These are phyloP conservation scores for Pangasianodon hypophthalmus DNA, from an alignment of 2,113 vertebrate genomes.

Conservation along the genomic window DNA sequence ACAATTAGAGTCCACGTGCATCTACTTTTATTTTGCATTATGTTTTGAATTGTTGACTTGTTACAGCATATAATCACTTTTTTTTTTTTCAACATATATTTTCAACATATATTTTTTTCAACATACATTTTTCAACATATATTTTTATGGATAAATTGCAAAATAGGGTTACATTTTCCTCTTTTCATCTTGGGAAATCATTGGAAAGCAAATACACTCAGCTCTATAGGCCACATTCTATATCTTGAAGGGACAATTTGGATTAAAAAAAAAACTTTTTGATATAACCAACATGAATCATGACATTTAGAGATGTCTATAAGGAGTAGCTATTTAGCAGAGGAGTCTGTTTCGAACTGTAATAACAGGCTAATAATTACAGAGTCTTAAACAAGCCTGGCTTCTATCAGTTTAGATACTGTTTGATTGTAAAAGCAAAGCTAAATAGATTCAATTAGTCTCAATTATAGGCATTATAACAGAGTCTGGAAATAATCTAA, in stretches of 20 bases:
- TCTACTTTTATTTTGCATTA: not conserved
- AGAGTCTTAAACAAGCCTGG: constrained; percentile 17
- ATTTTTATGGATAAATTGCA: not conserved
- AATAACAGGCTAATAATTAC: constrained; percentile 37
- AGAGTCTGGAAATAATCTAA: constrained; percentile 55
- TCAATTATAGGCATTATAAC: constrained; percentile 24
- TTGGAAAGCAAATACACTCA: not conserved
- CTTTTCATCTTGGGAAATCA: not conserved
- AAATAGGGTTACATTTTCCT: not conserved
- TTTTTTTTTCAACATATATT: too few species aligned
- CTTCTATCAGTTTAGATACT: constrained; percentile 36
- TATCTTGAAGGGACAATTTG: not conserved
- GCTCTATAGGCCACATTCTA: not conserved
- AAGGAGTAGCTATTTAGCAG: constrained; percentile 16
- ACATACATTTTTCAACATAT: not conserved
- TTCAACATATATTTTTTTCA: not conserved
- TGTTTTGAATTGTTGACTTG: not conserved
- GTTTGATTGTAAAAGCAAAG: constrained; percentile 37
- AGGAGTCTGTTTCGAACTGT: constrained; percentile 9
- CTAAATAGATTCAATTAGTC: constrained; percentile 21
- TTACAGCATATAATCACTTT: not conserved
- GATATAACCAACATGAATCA: not conserved
- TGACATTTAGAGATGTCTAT: constrained; percentile 5
- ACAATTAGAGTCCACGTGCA: not conserved
- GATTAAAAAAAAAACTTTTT: not conserved